Evolutionary conservation across 2,888 invertebrate genomes (phyloP).

Genomic region (Drosophila mimetica): DNA sequence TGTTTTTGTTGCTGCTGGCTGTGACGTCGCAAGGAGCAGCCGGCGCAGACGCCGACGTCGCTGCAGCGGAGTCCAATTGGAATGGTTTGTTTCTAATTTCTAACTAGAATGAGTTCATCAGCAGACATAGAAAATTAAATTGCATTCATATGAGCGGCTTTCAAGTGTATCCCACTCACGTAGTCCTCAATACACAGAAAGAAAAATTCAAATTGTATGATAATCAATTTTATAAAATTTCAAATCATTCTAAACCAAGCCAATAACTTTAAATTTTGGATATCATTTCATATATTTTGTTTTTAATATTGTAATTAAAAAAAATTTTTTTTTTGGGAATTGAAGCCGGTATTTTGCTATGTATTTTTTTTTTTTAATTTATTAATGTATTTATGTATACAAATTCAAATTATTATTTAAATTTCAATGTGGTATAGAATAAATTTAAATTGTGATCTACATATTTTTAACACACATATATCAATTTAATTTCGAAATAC

Average conservation of each 20-base stretch:
- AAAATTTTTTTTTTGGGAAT: no score
- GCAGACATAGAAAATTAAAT: conserved; percentile 44
- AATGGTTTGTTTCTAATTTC: conserved; percentile 60
- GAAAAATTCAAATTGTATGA: background rate
- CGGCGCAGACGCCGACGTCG: conserved; percentile 36
- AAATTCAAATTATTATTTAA: no score
- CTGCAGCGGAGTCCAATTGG: conserved; percentile 48
- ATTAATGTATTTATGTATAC: no score
- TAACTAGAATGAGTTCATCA: conserved; percentile 61
- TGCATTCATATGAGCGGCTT: conserved; percentile 39
- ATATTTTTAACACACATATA: no score
- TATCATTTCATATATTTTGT: no score
- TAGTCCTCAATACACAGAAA: background rate
- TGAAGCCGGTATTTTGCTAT: no score
- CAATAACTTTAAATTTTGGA: no score
- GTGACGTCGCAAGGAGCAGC: conserved; percentile 59
- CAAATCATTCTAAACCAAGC: no score
- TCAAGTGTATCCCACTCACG: conserved; percentile 6
- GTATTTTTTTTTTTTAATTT: no score
- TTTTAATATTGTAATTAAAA: no score
- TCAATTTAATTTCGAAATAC: background rate
- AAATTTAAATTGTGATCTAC: no score
- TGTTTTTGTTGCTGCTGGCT: conserved; percentile 50
- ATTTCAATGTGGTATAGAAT: no score
- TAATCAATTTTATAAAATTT: background rate